Percentiles rank a stretch among this genome's conserved stretches.
phyloP scores from a whole-genome alignment of 1,140 invertebrate species.

The Drosophila ercepeae region DNA sequence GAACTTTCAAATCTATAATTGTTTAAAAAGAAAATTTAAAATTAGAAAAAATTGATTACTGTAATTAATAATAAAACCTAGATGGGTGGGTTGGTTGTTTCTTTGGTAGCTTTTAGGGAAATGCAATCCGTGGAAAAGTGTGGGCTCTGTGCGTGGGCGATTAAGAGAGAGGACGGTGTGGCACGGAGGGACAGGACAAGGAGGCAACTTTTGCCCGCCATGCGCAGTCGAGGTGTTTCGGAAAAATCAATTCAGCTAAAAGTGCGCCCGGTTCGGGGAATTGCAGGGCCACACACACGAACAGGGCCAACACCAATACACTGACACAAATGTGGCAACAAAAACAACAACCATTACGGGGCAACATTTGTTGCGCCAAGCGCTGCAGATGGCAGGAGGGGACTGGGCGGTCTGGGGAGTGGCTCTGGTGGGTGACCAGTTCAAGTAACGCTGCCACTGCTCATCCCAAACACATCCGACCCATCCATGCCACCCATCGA shows the following conservation, averaged over 20 bases:
- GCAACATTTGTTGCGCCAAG: slow-evolving; percentile 42
- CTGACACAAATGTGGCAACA: slow-evolving; percentile 5
- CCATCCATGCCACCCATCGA: slow-evolving; percentile 29
- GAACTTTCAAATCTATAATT: neutral
- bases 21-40: slow-evolving; percentile 19
- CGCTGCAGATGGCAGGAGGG: neutral
- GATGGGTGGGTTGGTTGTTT: no score
- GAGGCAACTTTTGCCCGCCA: slow-evolving; percentile 59
- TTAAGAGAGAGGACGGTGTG: neutral
- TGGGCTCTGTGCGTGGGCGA: slow-evolving; percentile 2
- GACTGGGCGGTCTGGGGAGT: neutral
- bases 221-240: slow-evolving; percentile 66
- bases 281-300: slow-evolving; percentile 43
- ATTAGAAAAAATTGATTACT: no score
- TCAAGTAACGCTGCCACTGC: slow-evolving; percentile 43
- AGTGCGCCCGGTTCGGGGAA: slow-evolving; percentile 70
- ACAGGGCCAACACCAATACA: slow-evolving; percentile 46
- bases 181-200: neutral
- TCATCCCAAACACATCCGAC: neutral
- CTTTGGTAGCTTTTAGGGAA: no score
- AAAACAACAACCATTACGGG: slow-evolving; percentile 19
- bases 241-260: slow-evolving; percentile 83
- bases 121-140: neutral
- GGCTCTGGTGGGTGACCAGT: slow-evolving; percentile 13
- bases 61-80: no score